These are phyloP conservation scores for Heliconius himera DNA, from an alignment of 1,140 invertebrate species.

Conservation along the genomic window DNA sequence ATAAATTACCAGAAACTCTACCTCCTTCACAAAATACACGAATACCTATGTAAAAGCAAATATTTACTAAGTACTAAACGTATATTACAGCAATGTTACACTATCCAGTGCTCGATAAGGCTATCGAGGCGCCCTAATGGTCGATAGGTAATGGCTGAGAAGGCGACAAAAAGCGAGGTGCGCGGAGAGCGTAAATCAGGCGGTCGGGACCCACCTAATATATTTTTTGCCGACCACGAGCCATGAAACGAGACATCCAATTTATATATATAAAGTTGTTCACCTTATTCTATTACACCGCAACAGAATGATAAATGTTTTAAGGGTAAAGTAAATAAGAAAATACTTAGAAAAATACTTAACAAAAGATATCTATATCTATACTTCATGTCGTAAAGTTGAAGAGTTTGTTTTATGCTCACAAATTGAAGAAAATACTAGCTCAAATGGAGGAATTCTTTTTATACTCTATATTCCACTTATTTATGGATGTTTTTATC, in stretches of 20 bases:
- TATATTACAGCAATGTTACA: background rate
- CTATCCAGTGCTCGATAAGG: background rate
- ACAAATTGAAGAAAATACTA: too few species aligned
- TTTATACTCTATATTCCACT: too few species aligned
- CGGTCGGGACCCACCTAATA: slow-evolving; percentile 31
- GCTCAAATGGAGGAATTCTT: too few species aligned
- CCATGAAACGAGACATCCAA: slow-evolving; percentile 27
- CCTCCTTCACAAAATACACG: background rate
- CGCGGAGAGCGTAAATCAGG: slow-evolving; percentile 40
- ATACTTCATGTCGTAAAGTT: too few species aligned
- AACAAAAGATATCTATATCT: too few species aligned
- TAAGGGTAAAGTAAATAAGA: background rate
- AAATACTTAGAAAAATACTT: background rate
- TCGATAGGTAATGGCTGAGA: slow-evolving; percentile 30
- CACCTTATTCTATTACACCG: slow-evolving; percentile 3
- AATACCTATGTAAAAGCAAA: background rate
- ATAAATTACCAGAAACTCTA: background rate
- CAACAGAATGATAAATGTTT: slow-evolving; percentile 2
- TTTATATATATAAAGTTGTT: slow-evolving; percentile 18
- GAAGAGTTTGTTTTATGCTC: too few species aligned
- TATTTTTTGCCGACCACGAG: slow-evolving; percentile 41
- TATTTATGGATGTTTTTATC: too few species aligned
- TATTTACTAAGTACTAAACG: background rate
- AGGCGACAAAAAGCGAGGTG: slow-evolving; percentile 44
- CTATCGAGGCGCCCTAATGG: slow-evolving; percentile 16